Percentiles rank a stretch among this genome's conserved stretches.
Conservation (phyloP, 2,797 vertebrate genomes). For the Myiotriccus ornatus region DNA sequence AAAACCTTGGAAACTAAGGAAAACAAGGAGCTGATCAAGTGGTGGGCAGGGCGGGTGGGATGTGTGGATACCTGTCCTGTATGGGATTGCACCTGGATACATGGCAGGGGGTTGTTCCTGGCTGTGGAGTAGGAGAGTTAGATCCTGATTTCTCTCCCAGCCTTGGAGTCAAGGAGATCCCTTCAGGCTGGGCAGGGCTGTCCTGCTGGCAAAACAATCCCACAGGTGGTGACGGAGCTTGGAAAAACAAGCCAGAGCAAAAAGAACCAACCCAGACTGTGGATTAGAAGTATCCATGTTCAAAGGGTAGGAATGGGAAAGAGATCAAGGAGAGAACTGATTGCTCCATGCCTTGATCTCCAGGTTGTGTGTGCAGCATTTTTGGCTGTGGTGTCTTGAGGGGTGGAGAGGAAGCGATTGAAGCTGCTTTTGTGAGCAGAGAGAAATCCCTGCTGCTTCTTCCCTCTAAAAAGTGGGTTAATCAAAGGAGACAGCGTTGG, state of each 20-base stretch:
- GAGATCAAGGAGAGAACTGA: not conserved
- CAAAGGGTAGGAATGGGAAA: not conserved
- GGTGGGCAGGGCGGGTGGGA: not conserved
- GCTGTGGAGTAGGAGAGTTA: not conserved
- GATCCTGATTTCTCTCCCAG: not conserved
- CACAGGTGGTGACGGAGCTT: not conserved
- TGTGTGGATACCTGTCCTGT: not conserved
- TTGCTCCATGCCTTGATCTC: not conserved
- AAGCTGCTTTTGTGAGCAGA: not conserved
- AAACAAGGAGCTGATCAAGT: not conserved
- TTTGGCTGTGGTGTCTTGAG: fast-evolving
- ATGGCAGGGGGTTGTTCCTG: not conserved
- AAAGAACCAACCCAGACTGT: fast-evolving
- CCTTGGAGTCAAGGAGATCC: fast-evolving
- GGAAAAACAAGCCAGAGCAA: not conserved
- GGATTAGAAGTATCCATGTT: not conserved
- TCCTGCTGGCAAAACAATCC: not conserved
- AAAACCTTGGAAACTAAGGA: too few species aligned
- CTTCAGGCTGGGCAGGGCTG: not conserved
- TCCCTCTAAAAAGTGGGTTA: slow-evolving; percentile 8
- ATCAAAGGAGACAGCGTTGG: not conserved
- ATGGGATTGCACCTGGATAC: too few species aligned
- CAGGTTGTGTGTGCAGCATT: not conserved
- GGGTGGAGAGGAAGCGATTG: not conserved
- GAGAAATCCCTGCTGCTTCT: not conserved